Base-by-base conservation (phyloP, 2,113 vertebrate genomes). In the Romanogobio albipinnatus region DNA sequence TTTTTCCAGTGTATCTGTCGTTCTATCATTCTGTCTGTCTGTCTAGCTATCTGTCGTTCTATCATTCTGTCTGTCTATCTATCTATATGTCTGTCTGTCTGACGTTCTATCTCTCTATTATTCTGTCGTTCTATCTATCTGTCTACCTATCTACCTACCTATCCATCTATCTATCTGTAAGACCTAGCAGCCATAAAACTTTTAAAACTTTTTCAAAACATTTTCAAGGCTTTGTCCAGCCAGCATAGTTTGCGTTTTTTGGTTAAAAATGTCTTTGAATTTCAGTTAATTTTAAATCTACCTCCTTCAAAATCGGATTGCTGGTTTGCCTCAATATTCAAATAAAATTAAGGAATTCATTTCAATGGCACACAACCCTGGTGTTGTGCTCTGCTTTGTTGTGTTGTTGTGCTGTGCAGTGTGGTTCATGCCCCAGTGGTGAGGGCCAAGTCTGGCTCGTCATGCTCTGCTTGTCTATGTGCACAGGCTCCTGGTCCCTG, bases 401-500 rank as follows among this genome's bases (percentile, higher is more conserved):
- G 91, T 29, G n/a, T 47, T 62, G 76, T 24, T 61, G 59, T 3
- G 11, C 2, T 24, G 73, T 49, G 58, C 59, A 5, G 39, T 19
- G 78, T 47, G 43, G 61, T 81, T 68, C 45, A 81, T 68, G 61
- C 79, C 43, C 61, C 61, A 81, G 24, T 33, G 79, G 26, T 29
- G 61, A 81, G 47, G 79, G 79, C 62, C 79, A 51, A 81, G 26
- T 43, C 62, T 6, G n/a, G 26, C 79, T 81, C 61, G 79, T 81
- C 61, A 84, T 13, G 62, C 75, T 45, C 71, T 51, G 24, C 74
- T 70, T 81, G 64, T 70, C 59, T 82, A 24, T 77, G 80, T 68
- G 90, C 86, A 90, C 85, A 86, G 90, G 86, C 88, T 90, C 90
- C 88, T 92, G 90, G 92, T 92, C 85, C 88, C 86, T 87, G 92